Conservation (phyloP, 1,140 invertebrate genomes). For the Lamellibrachia luymesi region DNA sequence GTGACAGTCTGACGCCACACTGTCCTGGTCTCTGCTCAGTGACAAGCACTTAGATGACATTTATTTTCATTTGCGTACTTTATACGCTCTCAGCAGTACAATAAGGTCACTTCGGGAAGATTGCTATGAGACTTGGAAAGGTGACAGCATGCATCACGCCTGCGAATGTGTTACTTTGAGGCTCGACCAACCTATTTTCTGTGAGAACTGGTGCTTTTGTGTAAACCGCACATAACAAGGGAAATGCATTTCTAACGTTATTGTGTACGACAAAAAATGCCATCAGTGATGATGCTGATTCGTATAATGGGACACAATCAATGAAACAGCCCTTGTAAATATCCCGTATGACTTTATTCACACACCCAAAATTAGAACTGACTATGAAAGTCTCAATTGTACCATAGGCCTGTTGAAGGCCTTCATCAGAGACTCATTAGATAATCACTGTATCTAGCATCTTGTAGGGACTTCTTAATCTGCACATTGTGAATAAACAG, state of each 20-base stretch:
- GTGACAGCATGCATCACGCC: background rate
- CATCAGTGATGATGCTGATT: background rate
- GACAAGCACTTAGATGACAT: background rate
- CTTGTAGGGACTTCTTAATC: background rate
- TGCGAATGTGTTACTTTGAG: background rate
- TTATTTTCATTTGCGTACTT: background rate
- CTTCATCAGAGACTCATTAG: background rate
- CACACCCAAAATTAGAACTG: background rate
- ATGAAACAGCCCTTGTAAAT: background rate
- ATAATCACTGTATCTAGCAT: background rate
- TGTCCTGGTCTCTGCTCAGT: background rate
- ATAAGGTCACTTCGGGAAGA: background rate
- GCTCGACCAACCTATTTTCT: background rate
- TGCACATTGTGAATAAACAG: background rate
- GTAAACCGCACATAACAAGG: background rate
- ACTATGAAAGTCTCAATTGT: background rate
- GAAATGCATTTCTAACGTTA: background rate
- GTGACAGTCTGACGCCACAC: background rate
- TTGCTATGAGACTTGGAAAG: background rate
- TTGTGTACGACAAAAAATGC: background rate
- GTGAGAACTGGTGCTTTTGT: background rate
- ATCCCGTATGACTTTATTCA: background rate
- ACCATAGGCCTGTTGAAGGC: background rate
- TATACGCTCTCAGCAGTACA: background rate
- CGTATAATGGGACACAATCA: background rate